A percentile compares a stretch with the other conserved stretches of the same genome.
These are phyloP conservation scores for Bergia sp. DNA, from an alignment of 92 coral and sea anemone genomes.

Conservation along the genomic window DNA sequence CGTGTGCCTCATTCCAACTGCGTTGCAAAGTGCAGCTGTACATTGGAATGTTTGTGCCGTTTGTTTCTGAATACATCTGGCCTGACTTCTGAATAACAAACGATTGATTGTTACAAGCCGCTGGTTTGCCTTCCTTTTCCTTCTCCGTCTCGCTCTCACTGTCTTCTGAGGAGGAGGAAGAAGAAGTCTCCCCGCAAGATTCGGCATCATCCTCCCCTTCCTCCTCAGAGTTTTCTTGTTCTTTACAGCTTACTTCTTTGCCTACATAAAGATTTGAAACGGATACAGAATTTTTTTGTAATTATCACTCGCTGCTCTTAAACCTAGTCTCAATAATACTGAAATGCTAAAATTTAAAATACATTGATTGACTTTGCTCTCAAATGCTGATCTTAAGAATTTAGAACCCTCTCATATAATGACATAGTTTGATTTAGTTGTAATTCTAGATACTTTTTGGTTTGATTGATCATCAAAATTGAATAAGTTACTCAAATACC, in stretches of 20 bases:
- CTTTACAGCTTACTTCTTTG: conserved; percentile 68
- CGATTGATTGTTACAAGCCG: neutral
- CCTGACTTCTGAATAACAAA: neutral
- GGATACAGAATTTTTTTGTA: conserved; percentile 21
- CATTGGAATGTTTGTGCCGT: conserved; percentile 1
- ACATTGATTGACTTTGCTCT: no score
- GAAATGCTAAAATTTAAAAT: no score
- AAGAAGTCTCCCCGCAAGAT: conserved; percentile 38
- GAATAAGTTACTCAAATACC: no score
- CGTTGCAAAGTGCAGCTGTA: conserved; percentile 1
- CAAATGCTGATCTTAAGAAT: no score
- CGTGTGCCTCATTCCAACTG: conserved; percentile 11
- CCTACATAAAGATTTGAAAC: conserved; percentile 69
- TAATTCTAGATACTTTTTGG: no score
- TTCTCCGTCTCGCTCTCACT: conserved; percentile 48
- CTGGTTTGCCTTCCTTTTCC: conserved; percentile 2
- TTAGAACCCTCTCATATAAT: no score
- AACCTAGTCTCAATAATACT: no score
- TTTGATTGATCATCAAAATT: no score
- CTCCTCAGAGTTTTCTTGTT: conserved; percentile 39
- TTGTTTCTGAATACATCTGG: conserved; percentile 35
- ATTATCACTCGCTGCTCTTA: neutral
- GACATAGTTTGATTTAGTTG: no score
- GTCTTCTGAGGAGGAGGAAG: conserved; percentile 40
- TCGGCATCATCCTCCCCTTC: conserved; percentile 39